phyloP scores from a whole-genome alignment of 2,888 invertebrate species.

The Priocnemis perturbator region DNA sequence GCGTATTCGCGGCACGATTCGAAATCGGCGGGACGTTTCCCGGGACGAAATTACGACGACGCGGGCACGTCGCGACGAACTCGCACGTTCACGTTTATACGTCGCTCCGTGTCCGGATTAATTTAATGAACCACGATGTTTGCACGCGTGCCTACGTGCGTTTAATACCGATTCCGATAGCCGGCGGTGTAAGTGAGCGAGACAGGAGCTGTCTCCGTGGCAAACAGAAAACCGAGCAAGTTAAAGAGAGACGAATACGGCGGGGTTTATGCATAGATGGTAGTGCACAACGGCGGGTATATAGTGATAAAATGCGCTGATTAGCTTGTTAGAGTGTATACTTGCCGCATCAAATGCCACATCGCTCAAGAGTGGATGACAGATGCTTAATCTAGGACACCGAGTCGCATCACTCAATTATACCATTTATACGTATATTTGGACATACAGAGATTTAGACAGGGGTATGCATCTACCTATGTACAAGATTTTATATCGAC shows the following conservation, averaged over 20 bases:
- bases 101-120: constrained; percentile 58
- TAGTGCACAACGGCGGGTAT: too few species aligned
- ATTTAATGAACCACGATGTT: constrained; percentile 67
- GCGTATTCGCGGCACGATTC: constrained; percentile 48
- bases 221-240: background rate
- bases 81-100: constrained; percentile 57
- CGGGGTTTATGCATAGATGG: too few species aligned
- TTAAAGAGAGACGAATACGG: too few species aligned
- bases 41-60: constrained; percentile 53
- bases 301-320: too few species aligned
- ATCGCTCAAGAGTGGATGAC: background rate
- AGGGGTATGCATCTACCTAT: too few species aligned
- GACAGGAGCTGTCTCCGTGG: background rate
- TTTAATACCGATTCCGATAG: constrained; percentile 46
- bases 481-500: background rate
- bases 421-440: too few species aligned
- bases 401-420: too few species aligned
- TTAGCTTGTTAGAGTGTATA: too few species aligned
- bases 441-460: background rate
- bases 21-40: constrained; percentile 49
- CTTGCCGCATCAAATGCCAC: background rate
- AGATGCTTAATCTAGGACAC: background rate
- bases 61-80: constrained; percentile 56
- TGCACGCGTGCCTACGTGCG: constrained; percentile 57
- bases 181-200: constrained; percentile 19